A percentile compares a stretch with the other conserved stretches of the same genome.
phyloP scores from a whole-genome alignment of 2,113 vertebrate genomes.

The Oostethus manadensis region DNA sequence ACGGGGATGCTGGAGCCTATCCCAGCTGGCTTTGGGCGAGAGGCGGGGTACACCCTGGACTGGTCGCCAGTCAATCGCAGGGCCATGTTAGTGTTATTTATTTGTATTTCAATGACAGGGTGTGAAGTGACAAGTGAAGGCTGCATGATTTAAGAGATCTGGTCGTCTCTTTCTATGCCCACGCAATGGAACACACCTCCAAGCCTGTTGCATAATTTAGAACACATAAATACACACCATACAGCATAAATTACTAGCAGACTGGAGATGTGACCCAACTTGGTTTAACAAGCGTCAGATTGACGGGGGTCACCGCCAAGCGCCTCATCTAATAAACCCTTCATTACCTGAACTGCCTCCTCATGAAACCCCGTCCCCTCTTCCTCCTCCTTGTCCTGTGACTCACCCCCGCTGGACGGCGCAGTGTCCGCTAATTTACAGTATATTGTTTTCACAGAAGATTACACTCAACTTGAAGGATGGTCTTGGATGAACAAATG shows the following conservation, averaged over 20 bases:
- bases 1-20: too few relatives aligned
- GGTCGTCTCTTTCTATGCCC: conserved; percentile 7
- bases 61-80: too few relatives aligned
- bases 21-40: too few relatives aligned
- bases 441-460: conserved; percentile 17
- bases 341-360: conserved; percentile 18
- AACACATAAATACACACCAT: too few relatives aligned
- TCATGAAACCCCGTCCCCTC: not conserved
- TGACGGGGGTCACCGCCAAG: conserved; percentile 38
- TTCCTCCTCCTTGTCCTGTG: not conserved
- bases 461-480: conserved; percentile 15
- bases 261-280: too few relatives aligned
- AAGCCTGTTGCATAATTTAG: too few relatives aligned
- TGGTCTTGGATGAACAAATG: not conserved
- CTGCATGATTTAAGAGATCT: conserved; percentile 44
- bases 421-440: not conserved
- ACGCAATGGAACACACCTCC: not conserved
- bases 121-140: conserved; percentile 21
- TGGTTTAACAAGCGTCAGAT: conserved; percentile 35
- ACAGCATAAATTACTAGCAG: too few relatives aligned
- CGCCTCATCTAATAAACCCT: conserved; percentile 9
- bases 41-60: too few relatives aligned
- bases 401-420: conserved; percentile 8
- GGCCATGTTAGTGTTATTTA: too few relatives aligned
- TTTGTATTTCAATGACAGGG: too few relatives aligned